A percentile compares a stretch with the other conserved stretches of the same genome.
Conservation (phyloP, 2,797 vertebrate species). For the Ctenopoma multispine region DNA sequence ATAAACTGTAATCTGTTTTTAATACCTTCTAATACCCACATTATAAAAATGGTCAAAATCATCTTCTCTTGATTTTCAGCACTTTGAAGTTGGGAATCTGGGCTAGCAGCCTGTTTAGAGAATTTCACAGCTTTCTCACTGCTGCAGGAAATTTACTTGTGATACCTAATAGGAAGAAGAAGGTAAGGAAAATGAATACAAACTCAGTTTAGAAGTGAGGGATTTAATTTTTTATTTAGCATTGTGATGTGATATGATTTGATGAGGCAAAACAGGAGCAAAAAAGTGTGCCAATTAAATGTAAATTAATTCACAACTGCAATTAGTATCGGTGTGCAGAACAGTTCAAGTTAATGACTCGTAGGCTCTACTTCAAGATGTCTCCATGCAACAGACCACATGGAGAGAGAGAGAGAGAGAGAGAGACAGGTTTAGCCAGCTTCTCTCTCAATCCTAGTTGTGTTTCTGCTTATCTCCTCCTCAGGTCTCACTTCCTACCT, state of each 20-base stretch:
- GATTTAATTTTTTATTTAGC: constrained; percentile 30
- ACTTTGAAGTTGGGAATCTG: background rate
- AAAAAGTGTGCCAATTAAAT: constrained; percentile 41
- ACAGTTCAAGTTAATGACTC: constrained; percentile 56
- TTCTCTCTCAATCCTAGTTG: constrained; percentile 11
- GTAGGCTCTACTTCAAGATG: constrained; percentile 41
- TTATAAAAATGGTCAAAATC: background rate
- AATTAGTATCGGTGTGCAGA: constrained; percentile 55
- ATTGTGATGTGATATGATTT: constrained; percentile 30
- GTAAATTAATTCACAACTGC: constrained; percentile 53
- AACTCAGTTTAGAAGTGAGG: background rate
- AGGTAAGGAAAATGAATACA: background rate
- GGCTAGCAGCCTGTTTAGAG: background rate
- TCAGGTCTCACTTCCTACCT: constrained; percentile 8
- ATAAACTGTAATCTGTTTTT: too few relatives aligned
- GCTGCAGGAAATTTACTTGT: background rate
- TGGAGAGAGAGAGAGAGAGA: background rate
- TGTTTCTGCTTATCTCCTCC: constrained; percentile 24
- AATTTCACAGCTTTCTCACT: background rate
- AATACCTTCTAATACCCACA: too few relatives aligned
- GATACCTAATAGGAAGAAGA: constrained; percentile 4
- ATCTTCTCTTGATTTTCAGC: background rate
- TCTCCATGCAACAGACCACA: constrained; percentile 23
- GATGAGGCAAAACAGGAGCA: constrained; percentile 39
- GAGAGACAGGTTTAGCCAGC: background rate